Base-by-base conservation (phyloP, 2,797 vertebrate species). In the Falco novaeseelandiae region DNA sequence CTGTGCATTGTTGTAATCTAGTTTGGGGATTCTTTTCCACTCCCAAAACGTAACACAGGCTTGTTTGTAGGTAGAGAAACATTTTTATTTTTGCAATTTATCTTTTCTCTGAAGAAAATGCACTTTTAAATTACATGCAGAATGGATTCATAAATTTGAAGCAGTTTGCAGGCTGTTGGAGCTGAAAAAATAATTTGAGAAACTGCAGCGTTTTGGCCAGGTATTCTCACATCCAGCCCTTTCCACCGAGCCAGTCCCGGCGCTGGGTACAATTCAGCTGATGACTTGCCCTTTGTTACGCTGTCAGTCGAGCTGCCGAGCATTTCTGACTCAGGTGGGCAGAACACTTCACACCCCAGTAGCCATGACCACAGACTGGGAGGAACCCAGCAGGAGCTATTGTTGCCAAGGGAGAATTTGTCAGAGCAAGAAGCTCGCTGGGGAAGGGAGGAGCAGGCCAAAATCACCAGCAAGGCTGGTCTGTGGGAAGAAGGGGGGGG, bases 241-340 rank as follows among this genome's bases (percentile, higher is more conserved):
- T 42, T 7, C 3, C 0, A 0, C 17, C 7, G 48, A 30, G 65
- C 26, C 44, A 11, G 49, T 16, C 18, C 3, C 0, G 1, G 17
- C 4, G 69, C 72, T 52, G 34, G 34, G 46, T 5, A 65, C 10
- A 6, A 13, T 29, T 65, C 72, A 4, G n/a, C 55, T 22, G 72
- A 23, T 25, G 52, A 42, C 36, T 74, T 17, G 79, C 21, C 73
- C 72, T 63, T 34, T 34, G 65, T 42, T 52, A 44, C 0, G 14
- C 73, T 70, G 73, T n/a, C 84, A 89, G 78, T 2, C 0, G 36
- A 81, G 79, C 76, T 62, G 71, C 59, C 0, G 8, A 79, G 61
- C 27, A 2, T 18, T 57, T 84, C 84, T 95, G 89, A 89, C 79
- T 94, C 92, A 91, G 89, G 90, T 95, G 87, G 71, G 93, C 92